A percentile compares a stretch with the other conserved stretches of the same genome.
phyloP scores from a whole-genome alignment of 2,797 vertebrate species.

The Psittacula echo region DNA sequence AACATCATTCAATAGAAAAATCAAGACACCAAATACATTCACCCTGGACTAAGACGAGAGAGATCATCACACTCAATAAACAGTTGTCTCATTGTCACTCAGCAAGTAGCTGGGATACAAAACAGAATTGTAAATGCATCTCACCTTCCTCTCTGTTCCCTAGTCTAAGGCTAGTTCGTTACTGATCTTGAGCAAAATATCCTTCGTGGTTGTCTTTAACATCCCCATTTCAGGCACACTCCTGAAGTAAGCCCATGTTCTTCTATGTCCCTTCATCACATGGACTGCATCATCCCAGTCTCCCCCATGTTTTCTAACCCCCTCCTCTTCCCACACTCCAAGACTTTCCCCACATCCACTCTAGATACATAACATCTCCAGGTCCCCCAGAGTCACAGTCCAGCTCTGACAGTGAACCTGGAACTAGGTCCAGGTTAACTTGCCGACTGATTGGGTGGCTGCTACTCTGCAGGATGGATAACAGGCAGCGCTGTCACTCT shows the following conservation, averaged over 20 bases:
- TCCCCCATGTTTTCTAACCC: background rate
- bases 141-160: background rate
- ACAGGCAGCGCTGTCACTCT: background rate
- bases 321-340: background rate
- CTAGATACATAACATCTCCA: background rate
- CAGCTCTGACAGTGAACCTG: background rate
- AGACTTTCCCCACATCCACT: background rate
- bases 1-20: constrained; percentile 27
- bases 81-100: constrained; percentile 22
- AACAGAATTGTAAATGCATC: constrained; percentile 25
- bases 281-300: background rate
- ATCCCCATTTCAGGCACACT: background rate
- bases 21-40: background rate
- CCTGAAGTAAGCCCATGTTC: background rate
- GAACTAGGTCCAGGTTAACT: background rate
- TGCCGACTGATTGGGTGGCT: background rate
- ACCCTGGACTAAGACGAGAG: background rate
- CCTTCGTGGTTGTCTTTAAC: background rate
- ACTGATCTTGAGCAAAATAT: background rate
- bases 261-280: background rate
- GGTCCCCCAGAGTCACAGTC: background rate
- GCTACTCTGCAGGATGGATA: background rate
- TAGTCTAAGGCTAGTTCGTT: background rate
- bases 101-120: background rate
- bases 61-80: constrained; percentile 49